Percentiles rank a stretch among this genome's conserved stretches.
phyloP scores from a whole-genome alignment of 1,140 invertebrate species.

The Himalopsyche phryganea region DNA sequence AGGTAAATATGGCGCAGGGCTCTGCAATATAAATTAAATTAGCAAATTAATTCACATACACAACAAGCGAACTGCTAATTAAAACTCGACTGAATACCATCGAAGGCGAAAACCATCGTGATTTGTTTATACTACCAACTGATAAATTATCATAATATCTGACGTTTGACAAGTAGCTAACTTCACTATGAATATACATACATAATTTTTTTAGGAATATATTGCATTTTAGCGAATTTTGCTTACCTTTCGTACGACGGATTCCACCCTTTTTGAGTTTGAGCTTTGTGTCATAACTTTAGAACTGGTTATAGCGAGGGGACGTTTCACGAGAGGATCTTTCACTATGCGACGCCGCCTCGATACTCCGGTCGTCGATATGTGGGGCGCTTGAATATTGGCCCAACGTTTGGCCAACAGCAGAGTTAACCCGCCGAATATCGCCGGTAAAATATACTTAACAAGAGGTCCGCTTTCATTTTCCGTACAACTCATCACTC shows the following conservation, averaged over 20 bases:
- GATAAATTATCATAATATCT: background rate
- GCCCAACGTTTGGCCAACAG: conserved; percentile 50
- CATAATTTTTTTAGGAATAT: background rate
- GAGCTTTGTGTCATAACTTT: conserved; percentile 41
- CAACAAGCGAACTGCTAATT: too few relatives aligned
- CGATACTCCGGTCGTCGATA: conserved; percentile 48
- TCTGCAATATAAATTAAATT: conserved; percentile 18
- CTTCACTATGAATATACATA: conserved; percentile 7
- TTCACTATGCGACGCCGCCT: conserved; percentile 50
- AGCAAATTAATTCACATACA: too few relatives aligned
- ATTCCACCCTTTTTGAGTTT: conserved; percentile 23
- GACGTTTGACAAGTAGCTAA: conserved; percentile 6
- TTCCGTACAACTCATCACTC: conserved; percentile 55
- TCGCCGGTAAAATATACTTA: conserved; percentile 51
- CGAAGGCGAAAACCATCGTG: background rate
- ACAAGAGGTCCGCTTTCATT: conserved; percentile 54
- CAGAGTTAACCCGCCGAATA: conserved; percentile 50
- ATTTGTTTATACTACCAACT: background rate
- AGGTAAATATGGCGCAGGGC: conserved; percentile 6
- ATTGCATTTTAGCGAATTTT: conserved; percentile 2
- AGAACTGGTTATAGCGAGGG: conserved; percentile 36
- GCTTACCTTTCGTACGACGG: conserved; percentile 16
- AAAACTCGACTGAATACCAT: background rate
- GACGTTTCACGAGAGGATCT: conserved; percentile 47
- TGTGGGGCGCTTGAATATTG: conserved; percentile 44